phyloP scores from a whole-genome alignment of 2,888 invertebrate species.

The Criorhina ranunculi region DNA sequence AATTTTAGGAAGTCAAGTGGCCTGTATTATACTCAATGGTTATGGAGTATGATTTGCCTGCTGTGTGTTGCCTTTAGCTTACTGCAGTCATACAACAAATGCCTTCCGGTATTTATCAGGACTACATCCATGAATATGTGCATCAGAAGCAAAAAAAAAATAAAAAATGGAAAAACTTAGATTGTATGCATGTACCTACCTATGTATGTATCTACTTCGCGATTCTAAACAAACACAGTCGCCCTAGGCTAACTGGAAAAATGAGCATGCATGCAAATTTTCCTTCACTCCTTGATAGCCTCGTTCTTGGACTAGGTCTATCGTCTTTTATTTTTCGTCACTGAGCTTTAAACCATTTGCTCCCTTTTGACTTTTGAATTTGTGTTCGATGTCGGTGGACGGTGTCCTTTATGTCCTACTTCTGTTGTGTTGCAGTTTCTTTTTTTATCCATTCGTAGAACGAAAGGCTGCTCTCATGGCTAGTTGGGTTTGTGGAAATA shows the following conservation, averaged over 20 bases:
- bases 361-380: slow-evolving; percentile 54
- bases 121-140: not conserved
- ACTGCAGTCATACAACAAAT: slow-evolving; percentile 31
- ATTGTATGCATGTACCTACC: too few relatives aligned
- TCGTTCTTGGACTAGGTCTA: not conserved
- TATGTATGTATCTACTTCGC: too few relatives aligned
- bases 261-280: slow-evolving; percentile 45
- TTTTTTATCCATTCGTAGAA: slow-evolving; percentile 14
- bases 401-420: slow-evolving; percentile 7
- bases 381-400: slow-evolving; percentile 20
- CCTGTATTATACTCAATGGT: slow-evolving; percentile 29
- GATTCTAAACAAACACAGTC: slow-evolving; percentile 23
- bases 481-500: slow-evolving; percentile 1
- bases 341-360: slow-evolving; percentile 56
- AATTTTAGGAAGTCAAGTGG: slow-evolving; percentile 33
- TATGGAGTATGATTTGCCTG: slow-evolving; percentile 37
- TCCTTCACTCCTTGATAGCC: slow-evolving; percentile 7
- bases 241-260: slow-evolving; percentile 28
- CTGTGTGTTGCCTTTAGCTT: slow-evolving; percentile 15
- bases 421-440: not conserved
- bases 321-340: slow-evolving; percentile 32
- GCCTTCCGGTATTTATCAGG: slow-evolving; percentile 13
- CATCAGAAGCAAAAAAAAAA: not conserved
- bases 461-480: slow-evolving; percentile 2
- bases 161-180: not conserved